Conservation (phyloP, 2,797 vertebrate genomes). For the Alosa sapidissima region DNA sequence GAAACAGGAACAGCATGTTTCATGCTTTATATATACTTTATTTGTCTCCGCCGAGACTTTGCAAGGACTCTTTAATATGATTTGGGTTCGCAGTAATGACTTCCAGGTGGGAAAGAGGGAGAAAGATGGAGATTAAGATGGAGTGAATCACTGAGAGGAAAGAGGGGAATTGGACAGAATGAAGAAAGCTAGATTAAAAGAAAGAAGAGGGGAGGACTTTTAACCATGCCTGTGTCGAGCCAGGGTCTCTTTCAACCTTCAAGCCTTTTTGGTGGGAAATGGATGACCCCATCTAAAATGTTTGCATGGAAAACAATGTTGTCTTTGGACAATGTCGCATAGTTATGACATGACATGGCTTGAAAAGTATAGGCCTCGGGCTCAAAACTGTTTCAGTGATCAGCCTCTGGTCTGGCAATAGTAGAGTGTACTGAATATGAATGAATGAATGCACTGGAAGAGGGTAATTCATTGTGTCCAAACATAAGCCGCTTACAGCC, state of each 20-base stretch:
- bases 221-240: neutral
- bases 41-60: neutral
- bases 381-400: no score
- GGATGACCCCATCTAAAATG: neutral
- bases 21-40: neutral
- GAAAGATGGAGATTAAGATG: neutral
- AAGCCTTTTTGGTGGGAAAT: neutral
- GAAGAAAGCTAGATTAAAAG: neutral
- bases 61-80: neutral
- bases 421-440: no score
- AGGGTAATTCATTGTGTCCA: no score
- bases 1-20: neutral
- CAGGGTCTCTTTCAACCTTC: neutral
- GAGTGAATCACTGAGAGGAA: neutral
- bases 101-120: neutral
- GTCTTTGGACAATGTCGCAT: neutral
- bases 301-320: neutral
- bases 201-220: neutral
- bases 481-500: no score
- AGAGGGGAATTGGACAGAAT: no score
- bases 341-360: neutral
- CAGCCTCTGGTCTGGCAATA: no score
- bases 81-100: neutral
- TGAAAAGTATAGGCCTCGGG: neutral
- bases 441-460: no score